Evolutionary conservation across 1,140 invertebrate species (phyloP).

Genomic region (Halesus radiatus): DNA sequence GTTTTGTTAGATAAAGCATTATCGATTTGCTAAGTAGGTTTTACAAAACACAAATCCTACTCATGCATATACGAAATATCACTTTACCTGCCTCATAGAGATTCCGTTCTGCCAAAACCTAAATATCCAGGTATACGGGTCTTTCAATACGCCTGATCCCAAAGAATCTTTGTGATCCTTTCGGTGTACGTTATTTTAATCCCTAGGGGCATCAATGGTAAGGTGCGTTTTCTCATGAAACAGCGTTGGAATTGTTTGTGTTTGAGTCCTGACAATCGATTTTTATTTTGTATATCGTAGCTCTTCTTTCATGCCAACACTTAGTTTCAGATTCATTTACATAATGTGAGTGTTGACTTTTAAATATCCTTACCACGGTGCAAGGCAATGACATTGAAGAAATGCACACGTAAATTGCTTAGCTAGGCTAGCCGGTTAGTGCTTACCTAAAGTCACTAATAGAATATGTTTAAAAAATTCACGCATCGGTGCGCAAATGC

Average conservation of each 20-base stretch:
- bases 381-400: neutral
- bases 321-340: slow-evolving; percentile 11
- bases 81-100: neutral
- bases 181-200: too few species aligned
- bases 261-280: slow-evolving; percentile 3
- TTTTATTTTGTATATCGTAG: slow-evolving; percentile 5
- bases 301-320: neutral
- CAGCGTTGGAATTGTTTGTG: neutral
- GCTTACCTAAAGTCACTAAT: too few species aligned
- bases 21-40: too few species aligned
- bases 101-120: neutral
- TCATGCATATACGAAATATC: neutral
- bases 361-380: neutral
- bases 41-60: too few species aligned
- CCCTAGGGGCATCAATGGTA: neutral
- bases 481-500: too few species aligned
- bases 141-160: neutral
- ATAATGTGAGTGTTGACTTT: slow-evolving; percentile 36
- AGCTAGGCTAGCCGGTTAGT: too few species aligned
- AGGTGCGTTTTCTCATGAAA: neutral
- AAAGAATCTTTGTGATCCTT: too few species aligned
- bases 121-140: slow-evolving; percentile 12
- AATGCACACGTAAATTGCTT: too few species aligned
- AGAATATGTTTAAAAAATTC: too few species aligned
- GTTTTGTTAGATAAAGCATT: too few species aligned